A percentile compares a stretch with the other conserved stretches of the same genome.
phyloP scores from a whole-genome alignment of 2,888 invertebrate genomes.

The Macrophya alboannulata region DNA sequence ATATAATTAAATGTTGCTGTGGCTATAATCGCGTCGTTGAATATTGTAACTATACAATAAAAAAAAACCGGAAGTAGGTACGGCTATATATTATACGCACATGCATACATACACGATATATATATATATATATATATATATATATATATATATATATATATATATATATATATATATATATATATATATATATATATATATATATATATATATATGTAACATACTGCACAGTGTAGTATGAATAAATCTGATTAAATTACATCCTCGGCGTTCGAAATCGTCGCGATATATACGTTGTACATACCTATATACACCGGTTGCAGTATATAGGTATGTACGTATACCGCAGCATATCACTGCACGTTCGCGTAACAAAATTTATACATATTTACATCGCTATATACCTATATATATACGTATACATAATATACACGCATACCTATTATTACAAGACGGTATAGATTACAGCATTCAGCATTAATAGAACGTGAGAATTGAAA shows the following conservation, averaged over 20 bases:
- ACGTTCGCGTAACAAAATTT: background rate
- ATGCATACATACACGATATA: too few relatives aligned
- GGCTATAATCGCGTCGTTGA: too few relatives aligned
- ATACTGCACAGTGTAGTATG: background rate
- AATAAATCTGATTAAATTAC: conserved; percentile 20
- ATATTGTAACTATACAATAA: background rate
- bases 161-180: too few relatives aligned
- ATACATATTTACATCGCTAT: background rate
- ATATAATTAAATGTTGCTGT: too few relatives aligned
- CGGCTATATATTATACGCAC: background rate
- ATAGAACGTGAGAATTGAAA: conserved; percentile 3
- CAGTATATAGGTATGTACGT: background rate
- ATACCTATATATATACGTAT: too few relatives aligned
- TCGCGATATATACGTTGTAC: too few relatives aligned
- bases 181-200: too few relatives aligned
- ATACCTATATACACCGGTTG: too few relatives aligned
- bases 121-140: too few relatives aligned
- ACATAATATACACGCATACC: too few relatives aligned
- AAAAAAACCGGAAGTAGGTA: background rate
- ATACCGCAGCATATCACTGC: background rate
- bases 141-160: too few relatives aligned
- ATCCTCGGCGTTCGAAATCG: background rate
- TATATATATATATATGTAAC: background rate
- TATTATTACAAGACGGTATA: too few relatives aligned
- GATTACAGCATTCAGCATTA: background rate